Conservation (phyloP, 2,888 invertebrate genomes). For the Rhagophthalmus giganteus region DNA sequence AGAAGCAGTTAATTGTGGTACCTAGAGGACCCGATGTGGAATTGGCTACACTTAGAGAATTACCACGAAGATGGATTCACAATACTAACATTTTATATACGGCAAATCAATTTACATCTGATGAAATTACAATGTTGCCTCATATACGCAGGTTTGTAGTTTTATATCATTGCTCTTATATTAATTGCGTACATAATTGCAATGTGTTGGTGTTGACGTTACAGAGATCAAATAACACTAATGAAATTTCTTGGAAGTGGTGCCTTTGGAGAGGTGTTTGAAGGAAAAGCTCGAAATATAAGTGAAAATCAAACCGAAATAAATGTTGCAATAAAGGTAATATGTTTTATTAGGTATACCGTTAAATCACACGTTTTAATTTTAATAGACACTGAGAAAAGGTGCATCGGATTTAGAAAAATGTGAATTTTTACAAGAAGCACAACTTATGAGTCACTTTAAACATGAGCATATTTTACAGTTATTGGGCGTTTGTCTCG, state of each 20-base stretch:
- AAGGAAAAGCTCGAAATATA: slow-evolving; percentile 77
- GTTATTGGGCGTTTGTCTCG: slow-evolving; percentile 91
- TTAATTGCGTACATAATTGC: too few species aligned
- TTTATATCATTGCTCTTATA: too few species aligned
- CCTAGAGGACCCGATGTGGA: slow-evolving; percentile 71
- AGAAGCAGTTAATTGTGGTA: slow-evolving; percentile 53
- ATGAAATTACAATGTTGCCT: slow-evolving; percentile 74
- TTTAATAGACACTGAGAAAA: slow-evolving; percentile 79
- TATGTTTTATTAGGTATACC: neutral
- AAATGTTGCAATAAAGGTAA: slow-evolving; percentile 89
- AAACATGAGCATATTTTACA: slow-evolving; percentile 94
- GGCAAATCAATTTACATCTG: slow-evolving; percentile 56
- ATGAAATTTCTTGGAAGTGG: slow-evolving; percentile 92
- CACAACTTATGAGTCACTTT: slow-evolving; percentile 96
- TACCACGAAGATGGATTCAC: slow-evolving; percentile 75
- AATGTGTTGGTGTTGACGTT: too few species aligned
- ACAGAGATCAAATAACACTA: slow-evolving; percentile 76
- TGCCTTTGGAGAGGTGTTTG: slow-evolving; percentile 96
- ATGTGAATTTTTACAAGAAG: slow-evolving; percentile 93
- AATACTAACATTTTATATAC: slow-evolving; percentile 84
- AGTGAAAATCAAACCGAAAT: slow-evolving; percentile 59
- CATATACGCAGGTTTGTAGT: slow-evolving; percentile 78
- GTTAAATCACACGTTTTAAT: too few species aligned
- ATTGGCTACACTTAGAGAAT: slow-evolving; percentile 80
- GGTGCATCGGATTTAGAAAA: slow-evolving; percentile 89